Evolutionary conservation across 1,140 invertebrate genomes (phyloP).

Genomic region (Caenorhabditis tropicalis): DNA sequence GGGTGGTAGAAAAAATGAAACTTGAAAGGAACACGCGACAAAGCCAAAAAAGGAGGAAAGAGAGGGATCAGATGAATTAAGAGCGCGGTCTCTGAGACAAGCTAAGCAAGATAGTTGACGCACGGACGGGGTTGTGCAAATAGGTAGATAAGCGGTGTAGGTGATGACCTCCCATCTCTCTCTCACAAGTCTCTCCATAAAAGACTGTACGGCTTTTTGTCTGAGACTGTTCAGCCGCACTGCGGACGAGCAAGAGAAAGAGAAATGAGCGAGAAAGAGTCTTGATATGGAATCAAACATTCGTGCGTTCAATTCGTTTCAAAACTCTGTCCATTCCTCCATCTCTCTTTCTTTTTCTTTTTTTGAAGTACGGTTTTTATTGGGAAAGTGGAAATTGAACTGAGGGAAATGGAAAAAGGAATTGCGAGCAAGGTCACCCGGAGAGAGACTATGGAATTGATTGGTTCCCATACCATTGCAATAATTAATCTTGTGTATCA

Average conservation of each 20-base stretch:
- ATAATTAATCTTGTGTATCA: neutral
- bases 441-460: neutral
- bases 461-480: neutral
- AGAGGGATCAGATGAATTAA: conserved; percentile 36
- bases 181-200: conserved; percentile 34
- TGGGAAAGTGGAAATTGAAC: neutral
- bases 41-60: neutral
- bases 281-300: conserved; percentile 42
- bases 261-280: conserved; percentile 30
- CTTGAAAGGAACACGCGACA: neutral
- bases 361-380: conserved; percentile 28
- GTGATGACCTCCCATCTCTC: conserved; percentile 35
- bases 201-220: conserved; percentile 23
- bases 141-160: conserved; percentile 40
- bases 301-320: conserved; percentile 6
- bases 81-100: neutral
- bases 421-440: conserved; percentile 1
- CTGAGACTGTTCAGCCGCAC: neutral
- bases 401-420: neutral
- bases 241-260: neutral
- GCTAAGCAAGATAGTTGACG: conserved; percentile 37
- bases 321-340: conserved; percentile 1
- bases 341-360: neutral
- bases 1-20: conserved; percentile 5
- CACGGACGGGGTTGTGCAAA: conserved; percentile 40